Conservation (phyloP, 2,797 vertebrate genomes). For the Acrossocheilus fasciatus region DNA sequence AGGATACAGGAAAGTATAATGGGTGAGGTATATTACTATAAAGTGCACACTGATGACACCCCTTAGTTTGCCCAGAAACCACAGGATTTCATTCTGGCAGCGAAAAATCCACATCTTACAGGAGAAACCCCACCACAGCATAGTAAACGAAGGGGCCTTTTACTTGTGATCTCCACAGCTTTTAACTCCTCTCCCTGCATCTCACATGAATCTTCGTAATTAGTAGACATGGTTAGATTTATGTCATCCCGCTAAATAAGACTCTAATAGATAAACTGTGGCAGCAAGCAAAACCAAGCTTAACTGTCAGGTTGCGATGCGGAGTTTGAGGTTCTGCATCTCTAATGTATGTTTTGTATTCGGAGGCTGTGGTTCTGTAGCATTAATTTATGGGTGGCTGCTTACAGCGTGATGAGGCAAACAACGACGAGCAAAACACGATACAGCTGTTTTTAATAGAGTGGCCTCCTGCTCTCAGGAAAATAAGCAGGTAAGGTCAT, state of each 20-base stretch:
- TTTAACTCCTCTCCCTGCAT: constrained; percentile 72
- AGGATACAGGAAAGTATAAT: constrained; percentile 73
- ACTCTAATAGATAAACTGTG: constrained; percentile 73
- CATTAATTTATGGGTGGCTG: constrained; percentile 50
- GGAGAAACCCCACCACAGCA: constrained; percentile 71
- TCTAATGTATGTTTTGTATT: constrained; percentile 58
- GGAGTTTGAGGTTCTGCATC: constrained; percentile 42
- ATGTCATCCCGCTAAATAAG: constrained; percentile 65
- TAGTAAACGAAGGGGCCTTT: constrained; percentile 72
- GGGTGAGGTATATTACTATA: constrained; percentile 78
- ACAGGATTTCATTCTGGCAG: constrained; percentile 76
- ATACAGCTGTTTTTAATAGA: constrained; percentile 47
- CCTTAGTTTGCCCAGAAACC: constrained; percentile 75
- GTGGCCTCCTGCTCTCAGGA: constrained; percentile 59
- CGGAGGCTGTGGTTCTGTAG: constrained; percentile 57
- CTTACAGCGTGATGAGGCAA: constrained; percentile 61
- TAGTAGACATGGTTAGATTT: constrained; percentile 73
- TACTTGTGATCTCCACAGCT: constrained; percentile 77
- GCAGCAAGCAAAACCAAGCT: constrained; percentile 42
- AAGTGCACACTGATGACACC: constrained; percentile 79
- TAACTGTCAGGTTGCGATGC: constrained; percentile 30
- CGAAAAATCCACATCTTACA: constrained; percentile 81
- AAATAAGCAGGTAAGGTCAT: constrained; percentile 46
- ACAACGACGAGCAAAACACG: constrained; percentile 70
- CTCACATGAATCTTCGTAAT: constrained; percentile 77